These are phyloP conservation scores for Anoplopoma fimbria DNA, from an alignment of 2,113 vertebrate genomes.

Conservation along the genomic window DNA sequence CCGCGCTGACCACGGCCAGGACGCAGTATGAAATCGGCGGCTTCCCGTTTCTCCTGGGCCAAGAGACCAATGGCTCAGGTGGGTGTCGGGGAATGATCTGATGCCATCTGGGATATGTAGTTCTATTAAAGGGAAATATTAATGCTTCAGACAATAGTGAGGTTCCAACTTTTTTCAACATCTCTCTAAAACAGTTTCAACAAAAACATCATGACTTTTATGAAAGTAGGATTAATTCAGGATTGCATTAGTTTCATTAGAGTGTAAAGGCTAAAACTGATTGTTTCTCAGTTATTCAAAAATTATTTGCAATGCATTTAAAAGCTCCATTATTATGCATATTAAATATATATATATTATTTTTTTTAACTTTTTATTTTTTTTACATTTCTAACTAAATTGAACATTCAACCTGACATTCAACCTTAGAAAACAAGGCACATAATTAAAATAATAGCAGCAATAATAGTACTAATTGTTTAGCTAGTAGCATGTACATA, in stretches of 20 bases:
- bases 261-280: neutral
- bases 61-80: slow-evolving; percentile 91
- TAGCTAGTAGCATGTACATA: too few species aligned
- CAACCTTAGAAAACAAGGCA: too few species aligned
- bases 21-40: slow-evolving; percentile 88
- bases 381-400: too few species aligned
- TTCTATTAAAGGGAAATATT: neutral
- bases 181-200: neutral
- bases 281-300: too few species aligned
- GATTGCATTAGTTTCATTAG: too few species aligned
- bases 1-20: slow-evolving; percentile 90
- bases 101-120: too few species aligned
- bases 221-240: neutral
- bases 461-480: too few species aligned
- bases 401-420: too few species aligned
- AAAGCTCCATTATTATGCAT: neutral
- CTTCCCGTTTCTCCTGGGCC: slow-evolving; percentile 94
- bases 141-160: neutral
- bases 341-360: too few species aligned
- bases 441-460: too few species aligned
- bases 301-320: neutral
- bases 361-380: too few species aligned
- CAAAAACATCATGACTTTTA: neutral
- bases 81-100: neutral
- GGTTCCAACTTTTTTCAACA: neutral